Conservation (phyloP, 2,888 invertebrate species). For the Brachyptera risi region DNA sequence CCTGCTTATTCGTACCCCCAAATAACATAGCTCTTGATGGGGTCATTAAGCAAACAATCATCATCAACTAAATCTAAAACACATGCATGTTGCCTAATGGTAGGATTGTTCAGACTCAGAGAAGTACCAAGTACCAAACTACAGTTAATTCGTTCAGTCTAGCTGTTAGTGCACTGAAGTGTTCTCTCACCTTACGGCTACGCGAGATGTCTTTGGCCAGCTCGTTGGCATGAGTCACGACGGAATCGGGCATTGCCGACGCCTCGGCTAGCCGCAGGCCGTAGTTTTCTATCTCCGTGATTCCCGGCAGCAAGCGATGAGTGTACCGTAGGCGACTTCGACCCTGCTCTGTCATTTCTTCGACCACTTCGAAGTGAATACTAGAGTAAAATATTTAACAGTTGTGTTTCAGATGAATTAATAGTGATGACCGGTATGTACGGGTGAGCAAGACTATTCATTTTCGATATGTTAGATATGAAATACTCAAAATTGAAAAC, state of each 20-base stretch:
- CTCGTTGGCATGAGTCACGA: conserved; percentile 52
- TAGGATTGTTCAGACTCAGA: no score
- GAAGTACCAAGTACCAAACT: no score
- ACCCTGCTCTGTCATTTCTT: conserved; percentile 42
- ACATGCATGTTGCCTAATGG: no score
- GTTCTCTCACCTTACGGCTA: conserved; percentile 21
- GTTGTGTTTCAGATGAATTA: background rate
- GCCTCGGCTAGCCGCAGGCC: conserved; percentile 61
- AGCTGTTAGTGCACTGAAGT: no score
- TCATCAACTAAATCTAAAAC: no score
- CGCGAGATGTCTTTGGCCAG: conserved; percentile 36
- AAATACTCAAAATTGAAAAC: no score
- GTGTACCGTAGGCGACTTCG: conserved; percentile 54
- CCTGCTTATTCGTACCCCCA: no score
- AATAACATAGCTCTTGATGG: no score
- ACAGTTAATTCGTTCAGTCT: background rate
- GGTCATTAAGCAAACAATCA: no score
- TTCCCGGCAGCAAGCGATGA: conserved; percentile 58
- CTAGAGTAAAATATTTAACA: conserved; percentile 39
- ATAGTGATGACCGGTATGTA: conserved; percentile 29
- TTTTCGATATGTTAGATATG: no score
- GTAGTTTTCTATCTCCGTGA: conserved; percentile 58
- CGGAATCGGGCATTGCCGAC: conserved; percentile 56
- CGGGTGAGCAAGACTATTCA: conserved; percentile 1
- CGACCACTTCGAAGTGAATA: conserved; percentile 46